Evolutionary conservation across 2,113 vertebrate species (phyloP).

Genomic region (Triplophysa tibetana): DNA sequence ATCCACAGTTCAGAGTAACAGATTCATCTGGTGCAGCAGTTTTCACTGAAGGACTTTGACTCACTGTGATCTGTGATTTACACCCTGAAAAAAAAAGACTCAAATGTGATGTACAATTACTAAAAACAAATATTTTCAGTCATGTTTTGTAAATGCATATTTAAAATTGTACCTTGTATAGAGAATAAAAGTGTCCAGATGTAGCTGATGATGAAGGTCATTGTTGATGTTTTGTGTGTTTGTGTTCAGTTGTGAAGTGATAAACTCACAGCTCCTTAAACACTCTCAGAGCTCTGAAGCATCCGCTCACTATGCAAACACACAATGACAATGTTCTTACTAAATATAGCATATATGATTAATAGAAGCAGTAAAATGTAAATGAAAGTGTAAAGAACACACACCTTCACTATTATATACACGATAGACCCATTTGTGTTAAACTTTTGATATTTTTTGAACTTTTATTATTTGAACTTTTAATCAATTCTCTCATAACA

Average conservation of each 20-base stretch:
- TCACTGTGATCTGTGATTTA: slow-evolving; percentile 45
- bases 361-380: too few relatives aligned
- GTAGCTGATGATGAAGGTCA: slow-evolving; percentile 34
- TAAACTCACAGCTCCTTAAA: slow-evolving; percentile 24
- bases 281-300: slow-evolving; percentile 19
- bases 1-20: slow-evolving; percentile 47
- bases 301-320: background rate
- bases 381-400: too few relatives aligned
- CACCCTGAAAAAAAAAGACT: background rate
- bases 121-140: too few relatives aligned
- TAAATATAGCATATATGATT: too few relatives aligned
- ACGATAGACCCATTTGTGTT: too few relatives aligned
- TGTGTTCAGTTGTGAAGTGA: slow-evolving; percentile 33
- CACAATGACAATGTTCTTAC: too few relatives aligned
- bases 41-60: slow-evolving; percentile 53
- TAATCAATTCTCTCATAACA: too few relatives aligned
- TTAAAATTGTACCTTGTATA: slow-evolving; percentile 13
- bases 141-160: background rate
- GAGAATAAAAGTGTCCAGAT: slow-evolving; percentile 44
- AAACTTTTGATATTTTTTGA: too few relatives aligned
- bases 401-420: too few relatives aligned
- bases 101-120: background rate
- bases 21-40: slow-evolving; percentile 49
- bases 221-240: slow-evolving; percentile 6
- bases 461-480: too few relatives aligned